Evolutionary conservation across 1,140 invertebrate genomes (phyloP).

Genomic region (Drosophila melanica): DNA sequence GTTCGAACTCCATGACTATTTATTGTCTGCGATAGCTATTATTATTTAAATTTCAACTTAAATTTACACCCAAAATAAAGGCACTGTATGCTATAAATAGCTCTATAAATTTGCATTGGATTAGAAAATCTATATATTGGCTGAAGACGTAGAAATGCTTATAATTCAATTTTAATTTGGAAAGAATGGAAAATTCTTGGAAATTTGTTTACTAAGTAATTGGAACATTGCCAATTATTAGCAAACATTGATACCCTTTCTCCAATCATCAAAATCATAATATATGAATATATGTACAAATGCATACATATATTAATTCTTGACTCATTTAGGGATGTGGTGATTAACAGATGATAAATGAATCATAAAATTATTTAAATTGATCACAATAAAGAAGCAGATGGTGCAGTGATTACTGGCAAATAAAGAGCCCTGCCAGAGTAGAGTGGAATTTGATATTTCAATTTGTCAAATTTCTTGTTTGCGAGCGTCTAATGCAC

Average conservation of each 20-base stretch:
- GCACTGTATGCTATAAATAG: neutral
- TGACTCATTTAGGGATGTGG: neutral
- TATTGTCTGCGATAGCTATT: too few species aligned
- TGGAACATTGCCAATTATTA: constrained; percentile 31
- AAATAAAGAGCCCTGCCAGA: neutral
- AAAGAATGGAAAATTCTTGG: constrained; percentile 18
- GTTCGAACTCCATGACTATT: too few species aligned
- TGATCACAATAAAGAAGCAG: neutral
- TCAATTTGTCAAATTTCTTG: neutral
- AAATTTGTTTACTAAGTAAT: constrained; percentile 10
- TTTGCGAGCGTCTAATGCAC: neutral
- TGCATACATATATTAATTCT: too few species aligned
- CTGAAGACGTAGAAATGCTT: constrained; percentile 11
- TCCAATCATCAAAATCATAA: neutral
- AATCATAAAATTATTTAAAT: constrained; percentile 26
- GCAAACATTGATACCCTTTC: constrained; percentile 6
- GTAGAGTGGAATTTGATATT: too few species aligned
- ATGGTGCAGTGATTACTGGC: neutral
- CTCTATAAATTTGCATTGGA: neutral
- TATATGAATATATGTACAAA: too few species aligned
- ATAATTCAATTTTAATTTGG: neutral
- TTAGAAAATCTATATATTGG: neutral
- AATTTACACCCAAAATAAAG: too few species aligned
- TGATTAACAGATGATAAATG: constrained; percentile 22
- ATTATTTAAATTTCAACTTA: too few species aligned